phyloP scores from a whole-genome alignment of 2,797 vertebrate genomes.

The Coilia nasus region DNA sequence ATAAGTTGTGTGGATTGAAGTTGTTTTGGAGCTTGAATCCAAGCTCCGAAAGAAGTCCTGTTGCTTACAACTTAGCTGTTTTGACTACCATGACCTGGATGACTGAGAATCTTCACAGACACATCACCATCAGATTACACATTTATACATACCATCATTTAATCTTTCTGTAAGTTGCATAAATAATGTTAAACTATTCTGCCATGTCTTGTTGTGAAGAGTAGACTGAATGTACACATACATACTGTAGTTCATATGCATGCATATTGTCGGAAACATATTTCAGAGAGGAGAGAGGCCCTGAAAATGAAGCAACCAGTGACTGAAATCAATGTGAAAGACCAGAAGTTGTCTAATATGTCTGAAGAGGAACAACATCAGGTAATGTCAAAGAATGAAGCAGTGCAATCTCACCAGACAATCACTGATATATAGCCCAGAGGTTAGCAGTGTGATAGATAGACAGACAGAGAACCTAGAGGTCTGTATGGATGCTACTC shows the following conservation, averaged over 20 bases:
- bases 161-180: neutral
- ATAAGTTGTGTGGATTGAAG: no score
- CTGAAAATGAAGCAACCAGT: slow-evolving; percentile 50
- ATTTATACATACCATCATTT: neutral
- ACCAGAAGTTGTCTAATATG: slow-evolving; percentile 55
- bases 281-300: slow-evolving; percentile 64
- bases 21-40: no score
- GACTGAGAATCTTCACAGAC: no score
- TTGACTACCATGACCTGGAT: no score
- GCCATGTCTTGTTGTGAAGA: neutral
- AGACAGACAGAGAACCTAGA: neutral
- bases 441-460: neutral
- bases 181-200: neutral
- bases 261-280: neutral
- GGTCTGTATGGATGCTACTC: neutral
- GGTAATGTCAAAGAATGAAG: slow-evolving; percentile 54
- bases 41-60: no score
- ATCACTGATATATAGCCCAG: neutral
- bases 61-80: no score
- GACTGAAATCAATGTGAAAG: slow-evolving; percentile 57
- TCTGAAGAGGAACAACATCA: slow-evolving; percentile 67
- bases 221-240: neutral
- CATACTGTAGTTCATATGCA: neutral
- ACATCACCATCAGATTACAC: neutral
- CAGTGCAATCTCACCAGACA: neutral